These are phyloP conservation scores for Acronicta alni DNA, from an alignment of 2,888 invertebrate species.

Conservation along the genomic window DNA sequence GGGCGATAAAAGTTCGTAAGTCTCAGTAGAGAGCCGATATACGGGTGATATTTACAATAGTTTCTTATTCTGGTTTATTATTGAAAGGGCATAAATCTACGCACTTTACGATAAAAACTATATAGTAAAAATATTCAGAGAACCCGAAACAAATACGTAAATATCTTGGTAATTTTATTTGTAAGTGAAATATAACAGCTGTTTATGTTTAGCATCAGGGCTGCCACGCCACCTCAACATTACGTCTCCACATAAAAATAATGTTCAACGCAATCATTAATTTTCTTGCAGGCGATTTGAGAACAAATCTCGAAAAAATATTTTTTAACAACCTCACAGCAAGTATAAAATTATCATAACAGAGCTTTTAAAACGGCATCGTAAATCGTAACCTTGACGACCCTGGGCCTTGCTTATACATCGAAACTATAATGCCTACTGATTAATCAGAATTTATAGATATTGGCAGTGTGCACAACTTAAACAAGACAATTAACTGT, in stretches of 20 bases:
- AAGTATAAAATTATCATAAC: conserved; percentile 59
- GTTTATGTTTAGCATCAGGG: conserved; percentile 55
- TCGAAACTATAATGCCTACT: conserved; percentile 66
- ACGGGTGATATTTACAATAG: conserved; percentile 50
- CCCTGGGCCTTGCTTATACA: conserved; percentile 58
- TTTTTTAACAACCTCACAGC: conserved; percentile 44
- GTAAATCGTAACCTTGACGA: conserved; percentile 66
- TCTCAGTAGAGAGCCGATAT: conserved; percentile 49
- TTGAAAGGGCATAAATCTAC: conserved; percentile 58
- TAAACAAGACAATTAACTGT: conserved; percentile 73
- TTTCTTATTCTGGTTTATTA: conserved; percentile 54
- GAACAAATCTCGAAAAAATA: conserved; percentile 42
- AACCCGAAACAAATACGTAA: conserved; percentile 56
- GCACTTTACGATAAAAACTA: conserved; percentile 54
- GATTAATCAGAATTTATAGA: conserved; percentile 80
- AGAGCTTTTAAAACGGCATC: conserved; percentile 49
- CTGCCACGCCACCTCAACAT: conserved; percentile 35
- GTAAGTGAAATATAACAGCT: conserved; percentile 61
- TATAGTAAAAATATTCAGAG: conserved; percentile 56
- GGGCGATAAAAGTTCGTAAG: conserved; percentile 50
- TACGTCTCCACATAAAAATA: conserved; percentile 33
- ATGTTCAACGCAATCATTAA: conserved; percentile 44
- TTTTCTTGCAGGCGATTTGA: conserved; percentile 35
- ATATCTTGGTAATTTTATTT: conserved; percentile 60
- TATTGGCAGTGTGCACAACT: conserved; percentile 78